A percentile compares a stretch with the other conserved stretches of the same genome.
phyloP scores from a whole-genome alignment of 2,797 vertebrate species.

The Zenarchopterus dispar region DNA sequence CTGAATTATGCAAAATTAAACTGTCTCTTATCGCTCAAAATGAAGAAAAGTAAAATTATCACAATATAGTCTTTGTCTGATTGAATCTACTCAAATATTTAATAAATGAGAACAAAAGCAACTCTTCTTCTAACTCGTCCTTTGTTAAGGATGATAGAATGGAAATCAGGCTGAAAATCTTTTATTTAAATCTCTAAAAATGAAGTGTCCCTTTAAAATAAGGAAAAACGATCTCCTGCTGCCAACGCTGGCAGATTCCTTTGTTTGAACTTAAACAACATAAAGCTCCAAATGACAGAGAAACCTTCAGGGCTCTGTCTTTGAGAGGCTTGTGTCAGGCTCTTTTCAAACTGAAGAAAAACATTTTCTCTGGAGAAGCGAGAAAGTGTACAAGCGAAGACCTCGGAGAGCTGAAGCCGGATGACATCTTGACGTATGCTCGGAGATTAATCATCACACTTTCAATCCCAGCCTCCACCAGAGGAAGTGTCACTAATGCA shows the following conservation, averaged over 20 bases:
- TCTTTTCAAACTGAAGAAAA: conserved; percentile 15
- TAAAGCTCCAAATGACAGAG: conserved; percentile 6
- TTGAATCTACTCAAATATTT: conserved; percentile 20
- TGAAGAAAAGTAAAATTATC: conserved; percentile 1
- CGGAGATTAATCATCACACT: conserved; percentile 17
- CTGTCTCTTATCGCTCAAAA: conserved; percentile 15
- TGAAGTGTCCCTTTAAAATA: conserved; percentile 18
- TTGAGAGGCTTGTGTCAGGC: conserved; percentile 1
- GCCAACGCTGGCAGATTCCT: background rate
- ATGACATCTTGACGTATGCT: conserved; percentile 8
- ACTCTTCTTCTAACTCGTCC: background rate
- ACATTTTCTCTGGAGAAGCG: background rate
- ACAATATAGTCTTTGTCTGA: conserved; percentile 22
- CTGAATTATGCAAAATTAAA: conserved; percentile 18
- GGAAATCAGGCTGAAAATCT: conserved; percentile 1
- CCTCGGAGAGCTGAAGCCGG: conserved; percentile 1
- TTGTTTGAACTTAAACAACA: conserved; percentile 18
- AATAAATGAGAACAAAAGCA: conserved; percentile 26
- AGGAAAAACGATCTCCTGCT: conserved; percentile 20
- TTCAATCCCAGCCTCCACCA: conserved; percentile 20
- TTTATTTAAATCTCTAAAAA: conserved; percentile 4
- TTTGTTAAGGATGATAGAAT: conserved; percentile 11
- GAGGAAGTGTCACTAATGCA: conserved; percentile 22
- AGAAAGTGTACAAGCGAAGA: background rate
- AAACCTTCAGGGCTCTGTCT: conserved; percentile 1